Evolutionary conservation across 2,888 invertebrate species (phyloP).

Genomic region (Lacanobia oleracea): DNA sequence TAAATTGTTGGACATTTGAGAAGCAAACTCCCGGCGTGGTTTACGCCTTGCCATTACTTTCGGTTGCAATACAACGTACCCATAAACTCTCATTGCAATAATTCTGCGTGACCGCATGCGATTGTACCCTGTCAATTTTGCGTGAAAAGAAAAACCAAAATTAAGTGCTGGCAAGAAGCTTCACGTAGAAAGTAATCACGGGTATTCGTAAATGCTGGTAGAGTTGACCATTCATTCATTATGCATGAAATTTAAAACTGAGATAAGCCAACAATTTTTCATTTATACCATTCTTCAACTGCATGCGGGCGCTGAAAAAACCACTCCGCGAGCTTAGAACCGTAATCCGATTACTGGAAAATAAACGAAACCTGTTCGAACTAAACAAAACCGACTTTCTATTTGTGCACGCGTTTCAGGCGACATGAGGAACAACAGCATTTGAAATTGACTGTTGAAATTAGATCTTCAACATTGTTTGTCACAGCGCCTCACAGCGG

Average conservation of each 20-base stretch:
- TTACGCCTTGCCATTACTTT: slow-evolving; percentile 19
- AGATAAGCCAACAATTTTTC: neutral
- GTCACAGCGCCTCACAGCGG: slow-evolving; percentile 6
- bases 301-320: slow-evolving; percentile 33
- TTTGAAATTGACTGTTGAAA: slow-evolving; percentile 48
- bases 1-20: slow-evolving; percentile 39
- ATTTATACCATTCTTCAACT: slow-evolving; percentile 5
- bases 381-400: slow-evolving; percentile 37
- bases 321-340: slow-evolving; percentile 2
- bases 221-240: neutral
- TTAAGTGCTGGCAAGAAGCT: neutral
- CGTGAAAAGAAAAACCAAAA: neutral
- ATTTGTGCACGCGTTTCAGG: slow-evolving; percentile 37
- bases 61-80: slow-evolving; percentile 32
- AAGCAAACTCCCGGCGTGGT: slow-evolving; percentile 11
- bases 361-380: slow-evolving; percentile 30
- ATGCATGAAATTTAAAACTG: neutral
- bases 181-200: no score
- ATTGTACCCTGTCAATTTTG: neutral
- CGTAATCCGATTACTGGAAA: slow-evolving; percentile 46
- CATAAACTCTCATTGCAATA: slow-evolving; percentile 12
- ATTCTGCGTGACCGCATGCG: slow-evolving; percentile 1
- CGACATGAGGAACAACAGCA: slow-evolving; percentile 33
- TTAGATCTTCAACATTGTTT: slow-evolving; percentile 38
- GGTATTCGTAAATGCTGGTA: neutral